A percentile compares a stretch with the other conserved stretches of the same genome.
These are phyloP conservation scores for Phoxinus phoxinus DNA, from an alignment of 2,113 vertebrate species.

Conservation along the genomic window DNA sequence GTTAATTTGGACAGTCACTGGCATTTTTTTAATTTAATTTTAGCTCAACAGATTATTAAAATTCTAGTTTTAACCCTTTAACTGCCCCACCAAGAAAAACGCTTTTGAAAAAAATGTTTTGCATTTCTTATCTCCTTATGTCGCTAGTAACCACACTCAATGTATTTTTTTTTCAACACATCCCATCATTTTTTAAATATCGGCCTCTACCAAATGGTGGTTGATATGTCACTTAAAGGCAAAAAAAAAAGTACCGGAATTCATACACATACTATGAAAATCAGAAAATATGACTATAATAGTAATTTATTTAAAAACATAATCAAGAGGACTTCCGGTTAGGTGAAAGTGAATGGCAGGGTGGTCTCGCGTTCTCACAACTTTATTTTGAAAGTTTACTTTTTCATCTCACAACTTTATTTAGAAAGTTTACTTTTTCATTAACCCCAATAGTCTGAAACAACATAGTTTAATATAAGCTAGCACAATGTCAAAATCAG, in stretches of 20 bases:
- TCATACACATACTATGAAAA: not conserved
- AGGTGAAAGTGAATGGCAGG: too few species aligned
- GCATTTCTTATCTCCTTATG: not conserved
- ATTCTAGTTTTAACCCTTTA: not conserved
- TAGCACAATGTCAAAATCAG: too few species aligned
- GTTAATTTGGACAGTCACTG: too few species aligned
- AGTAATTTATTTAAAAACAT: not conserved
- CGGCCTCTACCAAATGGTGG: not conserved
- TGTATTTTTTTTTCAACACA: not conserved
- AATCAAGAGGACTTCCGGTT: too few species aligned
- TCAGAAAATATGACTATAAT: not conserved
- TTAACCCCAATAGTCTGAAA: too few species aligned
- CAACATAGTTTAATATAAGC: too few species aligned
- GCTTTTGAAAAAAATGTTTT: not conserved
- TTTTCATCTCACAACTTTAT: too few species aligned
- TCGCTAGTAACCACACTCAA: not conserved
- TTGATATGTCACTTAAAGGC: not conserved
- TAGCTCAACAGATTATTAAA: too few species aligned
- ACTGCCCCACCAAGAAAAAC: not conserved
- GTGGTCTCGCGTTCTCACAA: too few species aligned
- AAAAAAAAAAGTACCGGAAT: not conserved
- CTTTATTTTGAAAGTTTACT: too few species aligned
- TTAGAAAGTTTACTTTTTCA: too few species aligned
- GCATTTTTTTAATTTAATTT: too few species aligned
- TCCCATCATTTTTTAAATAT: not conserved